Conservation (phyloP, 2,888 invertebrate genomes). For the Drosophila cognata region DNA sequence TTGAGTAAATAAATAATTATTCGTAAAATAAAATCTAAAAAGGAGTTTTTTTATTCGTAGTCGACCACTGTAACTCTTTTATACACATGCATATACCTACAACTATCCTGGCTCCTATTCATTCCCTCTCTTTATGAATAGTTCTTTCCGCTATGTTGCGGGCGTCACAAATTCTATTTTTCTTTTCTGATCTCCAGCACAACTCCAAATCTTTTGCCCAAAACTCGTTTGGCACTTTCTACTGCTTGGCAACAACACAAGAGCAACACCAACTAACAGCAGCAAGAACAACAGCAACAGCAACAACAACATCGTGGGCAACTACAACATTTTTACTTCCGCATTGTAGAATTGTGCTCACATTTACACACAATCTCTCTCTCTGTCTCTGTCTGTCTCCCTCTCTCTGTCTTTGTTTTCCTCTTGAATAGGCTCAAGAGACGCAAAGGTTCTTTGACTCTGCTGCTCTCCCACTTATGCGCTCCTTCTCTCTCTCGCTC, state of each 20-base stretch:
- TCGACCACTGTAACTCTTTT: not conserved
- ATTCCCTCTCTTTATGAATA: not conserved
- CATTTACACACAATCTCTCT: not conserved
- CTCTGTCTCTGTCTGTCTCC: not conserved
- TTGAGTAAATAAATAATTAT: not conserved
- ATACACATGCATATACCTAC: not conserved
- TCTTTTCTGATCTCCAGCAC: slow-evolving; percentile 1
- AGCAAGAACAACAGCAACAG: slow-evolving; percentile 11
- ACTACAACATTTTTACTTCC: slow-evolving; percentile 64
- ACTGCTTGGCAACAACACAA: slow-evolving; percentile 42
- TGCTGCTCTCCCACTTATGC: slow-evolving; percentile 44
- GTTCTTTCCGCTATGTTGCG: slow-evolving; percentile 55
- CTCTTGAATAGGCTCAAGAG: slow-evolving; percentile 44
- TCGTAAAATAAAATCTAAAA: not conserved
- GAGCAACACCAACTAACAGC: slow-evolving; percentile 19
- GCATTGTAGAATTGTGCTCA: slow-evolving; percentile 61
- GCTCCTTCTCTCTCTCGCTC: slow-evolving; percentile 25
- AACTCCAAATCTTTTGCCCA: slow-evolving; percentile 31
- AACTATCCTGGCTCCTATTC: not conserved
- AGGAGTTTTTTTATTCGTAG: not conserved
- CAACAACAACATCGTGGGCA: slow-evolving; percentile 45
- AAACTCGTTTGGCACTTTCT: slow-evolving; percentile 67
- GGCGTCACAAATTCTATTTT: slow-evolving; percentile 32
- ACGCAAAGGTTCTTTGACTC: slow-evolving; percentile 58
- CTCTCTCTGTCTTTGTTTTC: not conserved